Evolutionary conservation across 2,797 vertebrate species (phyloP), one percentile per base, ranked within the genome.

Genomic region (Myotis vivesi): DNA sequence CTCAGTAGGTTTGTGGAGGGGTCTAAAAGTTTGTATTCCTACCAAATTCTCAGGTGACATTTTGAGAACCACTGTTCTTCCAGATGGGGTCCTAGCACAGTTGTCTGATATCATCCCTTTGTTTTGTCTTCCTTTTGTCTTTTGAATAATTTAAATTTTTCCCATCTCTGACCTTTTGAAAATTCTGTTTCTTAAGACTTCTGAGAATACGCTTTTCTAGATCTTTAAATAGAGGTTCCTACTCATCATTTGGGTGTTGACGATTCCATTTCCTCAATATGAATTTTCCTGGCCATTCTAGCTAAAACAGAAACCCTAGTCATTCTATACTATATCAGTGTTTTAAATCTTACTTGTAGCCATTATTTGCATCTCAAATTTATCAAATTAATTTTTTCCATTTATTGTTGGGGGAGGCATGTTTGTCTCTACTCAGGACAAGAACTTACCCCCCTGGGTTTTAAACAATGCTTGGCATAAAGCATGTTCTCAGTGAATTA

Each of bases 221-320:
- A 76, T 79, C 77, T 92, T 80, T 25, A 86, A 64, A n/a, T 66
- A 66, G 79, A 85, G 36, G 19, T 59, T 87, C 38, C 38, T 84
- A 44, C 10, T 82, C 38, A 91, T 30, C 36, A 57, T 38, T 85
- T n/a, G 23, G 33, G n/a, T 91, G 20, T 81, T 93, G 72, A 69
- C 38, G 55, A 88, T 92, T 87, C 4, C 23, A 38, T 95, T 95
- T 95, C 57, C 33, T 82, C 38, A 73, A 36, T 59, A 55, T 90
- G 66, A 20, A 13, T 71, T 69, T 95, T 82, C 13, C 33, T 57
- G 12, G 44, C 11, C 8, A 20, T 88, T 93, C 19, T 53, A 80
- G 6, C 22, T 76, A 80, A 84, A 77, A n/a, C 25, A 82, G 82
- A 84, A 87, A 66, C 1, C 13, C 38, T 72, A n/a, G 17, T 83